phyloP scores from a whole-genome alignment of 2,113 vertebrate genomes.

The Bubo scandiacus region DNA sequence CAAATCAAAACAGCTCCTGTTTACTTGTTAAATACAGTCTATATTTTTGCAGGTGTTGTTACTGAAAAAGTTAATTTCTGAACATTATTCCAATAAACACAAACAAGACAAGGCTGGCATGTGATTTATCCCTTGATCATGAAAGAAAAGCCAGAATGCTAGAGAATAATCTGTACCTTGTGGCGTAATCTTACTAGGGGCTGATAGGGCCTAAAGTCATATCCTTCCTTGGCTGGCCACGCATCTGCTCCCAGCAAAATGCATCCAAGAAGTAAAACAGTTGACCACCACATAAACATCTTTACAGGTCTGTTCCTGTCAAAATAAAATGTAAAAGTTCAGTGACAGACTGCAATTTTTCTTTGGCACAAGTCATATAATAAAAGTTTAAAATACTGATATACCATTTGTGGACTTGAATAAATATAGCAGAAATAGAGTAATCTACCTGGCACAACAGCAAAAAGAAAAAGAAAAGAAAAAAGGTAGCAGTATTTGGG shows the following conservation, averaged over 20 bases:
- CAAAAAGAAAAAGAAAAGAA: background rate
- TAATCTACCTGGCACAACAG: background rate
- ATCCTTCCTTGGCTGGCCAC: slow-evolving; percentile 72
- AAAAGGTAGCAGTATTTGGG: background rate
- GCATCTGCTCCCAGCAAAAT: slow-evolving; percentile 69
- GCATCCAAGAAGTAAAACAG: slow-evolving; percentile 70
- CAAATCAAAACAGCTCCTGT: background rate
- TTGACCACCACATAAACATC: slow-evolving; percentile 73
- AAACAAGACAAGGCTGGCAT: background rate
- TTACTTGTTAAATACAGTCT: background rate
- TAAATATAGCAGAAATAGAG: background rate
- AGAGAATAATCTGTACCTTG: slow-evolving; percentile 70
- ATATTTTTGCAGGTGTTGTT: background rate
- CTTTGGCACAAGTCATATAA: background rate
- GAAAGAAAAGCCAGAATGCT: background rate
- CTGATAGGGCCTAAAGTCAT: slow-evolving; percentile 61
- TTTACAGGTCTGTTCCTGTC: slow-evolving; percentile 65
- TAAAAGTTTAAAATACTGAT: background rate
- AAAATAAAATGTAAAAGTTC: slow-evolving; percentile 56
- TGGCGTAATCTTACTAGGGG: slow-evolving; percentile 73
- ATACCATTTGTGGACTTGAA: background rate
- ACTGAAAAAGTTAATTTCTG: background rate
- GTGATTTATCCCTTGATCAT: background rate
- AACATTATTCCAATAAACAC: background rate
- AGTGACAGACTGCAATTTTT: background rate